These are phyloP conservation scores for Helarctos malayanus DNA, from an alignment of 2,797 vertebrate species.

Conservation along the genomic window DNA sequence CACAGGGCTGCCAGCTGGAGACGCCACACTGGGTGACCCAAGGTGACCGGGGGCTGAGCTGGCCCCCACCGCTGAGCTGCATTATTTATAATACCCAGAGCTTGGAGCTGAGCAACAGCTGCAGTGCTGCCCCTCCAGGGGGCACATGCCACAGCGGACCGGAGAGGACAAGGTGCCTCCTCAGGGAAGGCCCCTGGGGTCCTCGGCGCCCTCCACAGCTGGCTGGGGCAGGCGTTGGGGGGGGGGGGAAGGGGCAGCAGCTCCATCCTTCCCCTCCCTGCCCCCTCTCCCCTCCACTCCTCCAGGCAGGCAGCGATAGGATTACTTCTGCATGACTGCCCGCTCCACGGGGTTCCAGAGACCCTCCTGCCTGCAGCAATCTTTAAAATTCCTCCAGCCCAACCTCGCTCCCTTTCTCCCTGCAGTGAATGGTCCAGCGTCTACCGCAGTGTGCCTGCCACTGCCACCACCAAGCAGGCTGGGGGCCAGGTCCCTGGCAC, in stretches of 20 bases:
- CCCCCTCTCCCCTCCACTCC: slow-evolving; percentile 80
- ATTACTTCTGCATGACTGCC: slow-evolving; percentile 92
- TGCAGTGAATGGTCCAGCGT: slow-evolving; percentile 82
- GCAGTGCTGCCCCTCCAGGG: slow-evolving; percentile 76
- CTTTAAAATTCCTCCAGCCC: slow-evolving; percentile 92
- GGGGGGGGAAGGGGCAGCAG: slow-evolving; percentile 69
- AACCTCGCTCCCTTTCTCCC: slow-evolving; percentile 89
- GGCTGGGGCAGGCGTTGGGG: slow-evolving; percentile 39
- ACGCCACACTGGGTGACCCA: slow-evolving; percentile 67
- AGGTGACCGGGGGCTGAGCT: slow-evolving; percentile 69
- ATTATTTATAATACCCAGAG: slow-evolving; percentile 88
- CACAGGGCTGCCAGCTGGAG: slow-evolving; percentile 61
- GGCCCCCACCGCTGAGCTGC: slow-evolving; percentile 79
- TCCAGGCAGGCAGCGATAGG: slow-evolving; percentile 88
- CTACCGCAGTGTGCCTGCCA: slow-evolving; percentile 87
- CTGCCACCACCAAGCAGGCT: not conserved
- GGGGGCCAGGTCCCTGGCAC: slow-evolving; percentile 19
- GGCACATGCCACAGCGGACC: not conserved
- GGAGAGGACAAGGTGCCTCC: slow-evolving; percentile 46
- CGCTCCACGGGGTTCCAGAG: slow-evolving; percentile 89
- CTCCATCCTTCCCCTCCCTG: slow-evolving; percentile 63
- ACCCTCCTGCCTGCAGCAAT: slow-evolving; percentile 91
- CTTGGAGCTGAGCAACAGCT: slow-evolving; percentile 84
- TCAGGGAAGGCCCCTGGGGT: slow-evolving; percentile 66
- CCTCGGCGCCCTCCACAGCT: slow-evolving; percentile 6